These are phyloP conservation scores for Rhipidura dahli DNA, from an alignment of 2,113 vertebrate genomes.

Conservation along the genomic window DNA sequence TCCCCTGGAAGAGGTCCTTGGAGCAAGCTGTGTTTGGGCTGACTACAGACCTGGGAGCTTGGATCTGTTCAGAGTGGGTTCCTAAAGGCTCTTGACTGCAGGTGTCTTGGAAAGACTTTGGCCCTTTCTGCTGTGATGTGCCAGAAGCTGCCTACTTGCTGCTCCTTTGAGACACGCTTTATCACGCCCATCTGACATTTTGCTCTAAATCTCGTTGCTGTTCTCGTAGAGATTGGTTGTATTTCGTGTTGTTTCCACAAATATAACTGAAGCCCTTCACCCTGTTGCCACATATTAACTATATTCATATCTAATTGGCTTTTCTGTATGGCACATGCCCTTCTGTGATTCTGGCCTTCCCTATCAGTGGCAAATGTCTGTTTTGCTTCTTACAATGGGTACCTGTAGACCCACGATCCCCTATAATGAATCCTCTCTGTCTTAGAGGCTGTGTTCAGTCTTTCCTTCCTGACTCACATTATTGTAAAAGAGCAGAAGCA, in stretches of 20 bases:
- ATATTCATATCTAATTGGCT: not conserved
- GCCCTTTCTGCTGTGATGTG: not conserved
- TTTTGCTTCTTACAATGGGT: not conserved
- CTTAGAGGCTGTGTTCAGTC: not conserved
- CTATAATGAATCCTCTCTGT: not conserved
- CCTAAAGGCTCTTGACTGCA: not conserved
- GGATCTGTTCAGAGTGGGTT: not conserved
- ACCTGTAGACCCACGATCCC: rapidly evolving
- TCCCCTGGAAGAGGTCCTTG: not conserved
- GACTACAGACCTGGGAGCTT: not conserved
- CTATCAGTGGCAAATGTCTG: not conserved
- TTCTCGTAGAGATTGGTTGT: not conserved
- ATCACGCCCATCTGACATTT: not conserved
- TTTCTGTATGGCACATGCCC: not conserved
- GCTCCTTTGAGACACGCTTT: not conserved
- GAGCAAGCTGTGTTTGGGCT: not conserved
- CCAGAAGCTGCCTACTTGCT: not conserved
- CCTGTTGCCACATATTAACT: not conserved
- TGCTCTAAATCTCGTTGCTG: not conserved
- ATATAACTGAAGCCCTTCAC: not conserved
- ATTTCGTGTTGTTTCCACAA: not conserved
- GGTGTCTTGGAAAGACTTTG: not conserved
- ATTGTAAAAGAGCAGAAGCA: not conserved
- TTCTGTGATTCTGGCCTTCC: not conserved
- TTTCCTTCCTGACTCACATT: not conserved